These are phyloP conservation scores for Etia nguti DNA, from an alignment of 2,113 vertebrate species.

Conservation along the genomic window DNA sequence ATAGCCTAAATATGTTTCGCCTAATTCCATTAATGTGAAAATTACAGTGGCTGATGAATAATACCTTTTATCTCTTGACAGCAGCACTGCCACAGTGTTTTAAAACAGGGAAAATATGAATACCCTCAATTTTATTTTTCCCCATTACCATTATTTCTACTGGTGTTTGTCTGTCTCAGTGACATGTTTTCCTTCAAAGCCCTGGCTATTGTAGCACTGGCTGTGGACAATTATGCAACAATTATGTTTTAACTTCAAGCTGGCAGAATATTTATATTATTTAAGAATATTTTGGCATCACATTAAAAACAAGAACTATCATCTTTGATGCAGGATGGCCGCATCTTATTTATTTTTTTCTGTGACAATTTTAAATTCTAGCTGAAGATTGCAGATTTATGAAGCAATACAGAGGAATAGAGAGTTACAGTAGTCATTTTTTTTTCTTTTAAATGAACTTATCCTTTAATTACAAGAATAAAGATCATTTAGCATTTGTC, in stretches of 20 bases:
- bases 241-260: neutral
- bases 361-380: neutral
- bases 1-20: constrained; percentile 1
- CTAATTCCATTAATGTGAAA: constrained; percentile 42
- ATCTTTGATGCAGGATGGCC: neutral
- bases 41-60: constrained; percentile 25
- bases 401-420: neutral
- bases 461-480: neutral
- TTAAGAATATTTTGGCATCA: neutral
- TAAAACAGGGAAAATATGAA: neutral
- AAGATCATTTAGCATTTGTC: neutral
- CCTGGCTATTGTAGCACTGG: neutral
- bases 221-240: neutral
- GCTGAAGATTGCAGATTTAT: neutral
- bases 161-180: neutral
- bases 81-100: neutral
- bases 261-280: neutral
- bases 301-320: neutral
- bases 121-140: neutral
- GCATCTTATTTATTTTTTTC: neutral
- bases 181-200: neutral
- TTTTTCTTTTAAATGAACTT: neutral
- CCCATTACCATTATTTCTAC: neutral
- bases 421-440: neutral
- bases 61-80: constrained; percentile 26